Percentiles rank a stretch among this genome's conserved stretches.
These are phyloP conservation scores for Macquaria ambigua DNA, from an alignment of 2,113 vertebrate genomes.

Conservation along the genomic window DNA sequence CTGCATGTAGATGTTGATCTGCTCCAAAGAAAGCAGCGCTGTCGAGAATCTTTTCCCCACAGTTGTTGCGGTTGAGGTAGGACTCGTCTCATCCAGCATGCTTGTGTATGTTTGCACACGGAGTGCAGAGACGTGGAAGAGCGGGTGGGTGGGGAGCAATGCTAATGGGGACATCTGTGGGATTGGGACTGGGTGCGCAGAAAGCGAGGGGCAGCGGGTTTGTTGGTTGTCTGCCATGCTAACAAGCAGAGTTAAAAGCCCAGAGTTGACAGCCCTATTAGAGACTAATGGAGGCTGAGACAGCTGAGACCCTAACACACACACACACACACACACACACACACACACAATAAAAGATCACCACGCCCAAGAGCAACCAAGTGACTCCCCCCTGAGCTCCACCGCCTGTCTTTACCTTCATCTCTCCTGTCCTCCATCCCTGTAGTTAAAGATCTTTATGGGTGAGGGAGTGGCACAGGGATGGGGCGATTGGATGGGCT, in stretches of 20 bases:
- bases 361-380: conserved; percentile 69
- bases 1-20: conserved; percentile 4
- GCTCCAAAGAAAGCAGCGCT: conserved; percentile 21
- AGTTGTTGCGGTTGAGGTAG: conserved; percentile 51
- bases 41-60: neutral
- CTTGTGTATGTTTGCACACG: conserved; percentile 28
- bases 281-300: conserved; percentile 82
- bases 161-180: conserved; percentile 66
- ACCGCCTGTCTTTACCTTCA: conserved; percentile 59
- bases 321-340: conserved; percentile 48
- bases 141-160: conserved; percentile 30
- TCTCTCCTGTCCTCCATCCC: conserved; percentile 64
- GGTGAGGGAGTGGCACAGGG: conserved; percentile 66
- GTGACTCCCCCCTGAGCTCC: conserved; percentile 48
- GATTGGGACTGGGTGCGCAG: conserved; percentile 26
- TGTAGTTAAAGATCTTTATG: conserved; percentile 83
- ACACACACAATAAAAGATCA: conserved; percentile 55
- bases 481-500: conserved; percentile 63
- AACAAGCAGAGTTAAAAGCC: conserved; percentile 83
- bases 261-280: conserved; percentile 81
- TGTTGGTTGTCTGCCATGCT: conserved; percentile 70
- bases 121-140: conserved; percentile 14
- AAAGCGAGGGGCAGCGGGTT: conserved; percentile 48
- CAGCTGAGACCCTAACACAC: conserved; percentile 77
- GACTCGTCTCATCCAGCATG: conserved; percentile 1